phyloP scores from a whole-genome alignment of 2,888 invertebrate genomes.

The Lissonota sp. region DNA sequence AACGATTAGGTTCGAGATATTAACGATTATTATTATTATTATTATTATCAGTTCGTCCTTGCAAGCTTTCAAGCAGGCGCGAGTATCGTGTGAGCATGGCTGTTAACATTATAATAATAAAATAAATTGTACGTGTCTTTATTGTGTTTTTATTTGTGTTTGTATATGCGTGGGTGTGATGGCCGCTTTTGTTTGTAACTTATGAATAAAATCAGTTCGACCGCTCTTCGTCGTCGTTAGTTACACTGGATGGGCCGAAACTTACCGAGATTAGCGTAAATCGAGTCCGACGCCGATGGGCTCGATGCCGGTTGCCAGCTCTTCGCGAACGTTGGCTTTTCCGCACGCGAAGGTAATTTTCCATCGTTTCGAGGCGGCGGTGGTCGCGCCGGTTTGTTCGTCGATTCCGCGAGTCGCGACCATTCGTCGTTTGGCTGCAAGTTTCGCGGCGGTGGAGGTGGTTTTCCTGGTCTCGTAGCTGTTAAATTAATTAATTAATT shows the following conservation, averaged over 20 bases:
- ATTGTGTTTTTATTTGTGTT: slow-evolving; percentile 1
- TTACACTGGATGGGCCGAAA: slow-evolving; percentile 83
- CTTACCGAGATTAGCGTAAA: slow-evolving; percentile 93
- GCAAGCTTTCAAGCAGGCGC: slow-evolving; percentile 76
- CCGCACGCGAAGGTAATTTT: slow-evolving; percentile 80
- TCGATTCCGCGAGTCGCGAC: slow-evolving; percentile 83
- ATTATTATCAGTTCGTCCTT: slow-evolving; percentile 68
- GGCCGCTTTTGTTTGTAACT: slow-evolving; percentile 45
- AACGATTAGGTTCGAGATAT: slow-evolving; percentile 47
- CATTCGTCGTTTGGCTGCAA: slow-evolving; percentile 84
- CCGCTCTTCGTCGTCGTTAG: slow-evolving; percentile 71
- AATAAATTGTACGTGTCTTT: slow-evolving; percentile 4
- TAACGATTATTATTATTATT: slow-evolving; percentile 45
- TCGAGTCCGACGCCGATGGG: slow-evolving; percentile 77
- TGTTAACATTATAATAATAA: slow-evolving; percentile 67
- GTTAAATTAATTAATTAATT: slow-evolving; percentile 54
- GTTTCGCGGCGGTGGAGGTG: slow-evolving; percentile 91
- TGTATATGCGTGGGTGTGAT: slow-evolving; percentile 40
- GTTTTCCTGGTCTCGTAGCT: slow-evolving; percentile 86
- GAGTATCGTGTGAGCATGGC: slow-evolving; percentile 78
- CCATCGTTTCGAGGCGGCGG: slow-evolving; percentile 86
- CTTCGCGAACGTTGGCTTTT: slow-evolving; percentile 61
- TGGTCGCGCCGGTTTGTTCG: slow-evolving; percentile 88
- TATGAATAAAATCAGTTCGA: slow-evolving; percentile 32
- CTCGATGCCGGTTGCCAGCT: slow-evolving; percentile 70